These are phyloP conservation scores for Hyles lineata DNA, from an alignment of 2,888 invertebrate genomes.

Conservation along the genomic window DNA sequence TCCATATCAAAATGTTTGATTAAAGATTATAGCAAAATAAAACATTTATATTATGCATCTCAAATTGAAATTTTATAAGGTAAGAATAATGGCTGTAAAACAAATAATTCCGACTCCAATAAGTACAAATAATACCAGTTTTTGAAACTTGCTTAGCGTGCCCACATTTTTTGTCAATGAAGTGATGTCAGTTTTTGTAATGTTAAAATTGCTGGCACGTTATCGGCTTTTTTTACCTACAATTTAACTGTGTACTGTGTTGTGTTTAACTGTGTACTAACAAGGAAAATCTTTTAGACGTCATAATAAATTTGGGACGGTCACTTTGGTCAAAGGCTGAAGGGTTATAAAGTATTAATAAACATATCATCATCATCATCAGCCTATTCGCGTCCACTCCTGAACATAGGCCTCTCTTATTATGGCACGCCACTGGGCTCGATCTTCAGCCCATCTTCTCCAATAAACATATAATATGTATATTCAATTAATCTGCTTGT, in stretches of 20 bases:
- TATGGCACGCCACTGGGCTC: too few species aligned
- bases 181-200: background rate
- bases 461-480: too few species aligned
- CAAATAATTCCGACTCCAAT: background rate
- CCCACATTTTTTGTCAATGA: background rate
- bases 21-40: too few species aligned
- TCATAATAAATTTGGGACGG: background rate
- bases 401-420: too few species aligned
- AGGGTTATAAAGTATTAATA: too few species aligned
- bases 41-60: too few species aligned
- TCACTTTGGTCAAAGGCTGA: background rate
- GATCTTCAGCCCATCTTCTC: too few species aligned
- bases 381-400: too few species aligned
- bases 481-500: too few species aligned
- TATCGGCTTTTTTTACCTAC: background rate
- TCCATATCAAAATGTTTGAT: too few species aligned
- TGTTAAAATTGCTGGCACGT: background rate
- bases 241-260: background rate
- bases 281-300: background rate
- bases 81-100: background rate
- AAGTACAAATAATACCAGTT: background rate
- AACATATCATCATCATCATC: too few species aligned
- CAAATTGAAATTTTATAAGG: background rate
- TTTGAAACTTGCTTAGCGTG: background rate
- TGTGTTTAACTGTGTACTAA: too few species aligned